phyloP scores from a whole-genome alignment of 2,797 vertebrate species.

The Silurus lanzhouensis region DNA sequence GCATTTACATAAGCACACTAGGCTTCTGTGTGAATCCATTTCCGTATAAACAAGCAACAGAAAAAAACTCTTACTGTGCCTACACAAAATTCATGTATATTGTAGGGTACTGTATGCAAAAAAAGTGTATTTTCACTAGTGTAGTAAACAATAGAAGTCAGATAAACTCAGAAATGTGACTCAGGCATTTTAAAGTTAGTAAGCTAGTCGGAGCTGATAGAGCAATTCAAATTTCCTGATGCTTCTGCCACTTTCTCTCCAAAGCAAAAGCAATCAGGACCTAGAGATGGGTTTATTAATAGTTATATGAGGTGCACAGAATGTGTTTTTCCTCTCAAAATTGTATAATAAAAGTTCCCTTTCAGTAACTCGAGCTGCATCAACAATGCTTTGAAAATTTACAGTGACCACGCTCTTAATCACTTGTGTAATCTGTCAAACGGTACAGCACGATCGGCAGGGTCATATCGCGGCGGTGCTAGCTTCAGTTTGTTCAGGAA shows the following conservation, averaged over 20 bases:
- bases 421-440: too few relatives aligned
- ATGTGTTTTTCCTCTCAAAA: background rate
- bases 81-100: constrained; percentile 14
- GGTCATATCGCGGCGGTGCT: too few relatives aligned
- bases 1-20: constrained; percentile 53
- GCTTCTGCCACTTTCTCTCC: constrained; percentile 5
- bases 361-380: too few relatives aligned
- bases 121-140: background rate
- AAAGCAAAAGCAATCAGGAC: constrained; percentile 1
- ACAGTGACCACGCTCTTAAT: too few relatives aligned
- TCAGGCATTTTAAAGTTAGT: background rate
- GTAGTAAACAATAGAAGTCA: background rate
- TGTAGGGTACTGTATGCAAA: background rate
- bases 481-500: too few relatives aligned
- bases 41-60: constrained; percentile 51
- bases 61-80: constrained; percentile 31
- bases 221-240: background rate
- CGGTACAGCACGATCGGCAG: too few relatives aligned
- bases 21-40: constrained; percentile 39
- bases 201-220: background rate
- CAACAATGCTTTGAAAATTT: too few relatives aligned
- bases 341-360: background rate
- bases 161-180: background rate
- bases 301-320: constrained; percentile 1
- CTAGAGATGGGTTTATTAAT: constrained; percentile 5